These are phyloP conservation scores for Lacanobia oleracea DNA, from an alignment of 2,888 invertebrate species.

Conservation along the genomic window DNA sequence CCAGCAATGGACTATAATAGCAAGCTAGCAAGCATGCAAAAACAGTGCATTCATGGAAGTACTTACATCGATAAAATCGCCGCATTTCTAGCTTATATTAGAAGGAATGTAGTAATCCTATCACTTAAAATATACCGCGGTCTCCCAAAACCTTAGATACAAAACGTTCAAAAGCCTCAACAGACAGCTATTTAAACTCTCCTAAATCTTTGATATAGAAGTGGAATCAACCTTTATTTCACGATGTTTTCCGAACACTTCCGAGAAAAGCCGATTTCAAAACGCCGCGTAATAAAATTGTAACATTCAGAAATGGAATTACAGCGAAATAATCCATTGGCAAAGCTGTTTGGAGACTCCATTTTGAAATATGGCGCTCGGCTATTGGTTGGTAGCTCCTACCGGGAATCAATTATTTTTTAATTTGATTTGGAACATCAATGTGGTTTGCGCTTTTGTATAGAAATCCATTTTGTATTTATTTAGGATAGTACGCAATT, in stretches of 20 bases:
- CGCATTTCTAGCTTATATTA: neutral
- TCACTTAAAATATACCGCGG: neutral
- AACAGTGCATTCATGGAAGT: neutral
- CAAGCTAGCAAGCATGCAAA: too few species aligned
- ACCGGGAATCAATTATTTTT: constrained; percentile 28
- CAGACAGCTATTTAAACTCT: constrained; percentile 14
- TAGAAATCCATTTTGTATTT: neutral
- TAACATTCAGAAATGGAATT: constrained; percentile 45
- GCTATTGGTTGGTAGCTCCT: constrained; percentile 37
- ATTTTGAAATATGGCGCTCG: constrained; percentile 51
- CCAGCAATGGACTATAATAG: neutral
- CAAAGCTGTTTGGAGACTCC: constrained; percentile 47
- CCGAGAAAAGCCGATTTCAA: constrained; percentile 43
- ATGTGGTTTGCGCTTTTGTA: constrained; percentile 18
- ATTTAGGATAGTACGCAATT: neutral
- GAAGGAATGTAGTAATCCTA: too few species aligned
- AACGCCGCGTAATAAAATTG: constrained; percentile 41
- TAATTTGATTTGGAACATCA: constrained; percentile 37
- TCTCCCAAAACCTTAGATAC: neutral
- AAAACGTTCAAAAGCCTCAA: constrained; percentile 19
- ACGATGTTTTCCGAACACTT: constrained; percentile 30
- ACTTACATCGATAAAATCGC: neutral
- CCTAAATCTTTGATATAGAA: constrained; percentile 21
- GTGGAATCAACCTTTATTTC: constrained; percentile 7
- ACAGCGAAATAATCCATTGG: constrained; percentile 46